Evolutionary conservation across 2,797 vertebrate species (phyloP).

Genomic region (Alfaro cultratus): DNA sequence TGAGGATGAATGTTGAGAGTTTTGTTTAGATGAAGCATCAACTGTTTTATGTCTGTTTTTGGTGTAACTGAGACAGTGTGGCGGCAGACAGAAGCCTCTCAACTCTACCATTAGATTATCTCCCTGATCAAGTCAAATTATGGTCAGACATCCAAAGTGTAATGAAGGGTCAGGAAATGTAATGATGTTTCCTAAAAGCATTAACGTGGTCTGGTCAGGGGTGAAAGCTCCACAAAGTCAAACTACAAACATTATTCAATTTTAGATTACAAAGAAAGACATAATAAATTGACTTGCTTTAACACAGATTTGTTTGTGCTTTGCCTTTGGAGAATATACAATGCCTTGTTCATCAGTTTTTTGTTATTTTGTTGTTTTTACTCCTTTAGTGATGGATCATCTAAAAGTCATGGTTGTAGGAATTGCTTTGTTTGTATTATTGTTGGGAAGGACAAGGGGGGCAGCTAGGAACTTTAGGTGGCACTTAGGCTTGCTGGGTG

Average conservation of each 20-base stretch:
- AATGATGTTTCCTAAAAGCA: constrained; percentile 34
- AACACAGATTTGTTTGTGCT: constrained; percentile 12
- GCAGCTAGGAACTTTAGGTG: constrained; percentile 48
- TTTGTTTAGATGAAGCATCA: not conserved
- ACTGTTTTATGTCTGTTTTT: not conserved
- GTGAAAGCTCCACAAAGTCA: constrained; percentile 19
- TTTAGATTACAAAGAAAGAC: constrained; percentile 24
- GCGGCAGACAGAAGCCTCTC: constrained; percentile 45
- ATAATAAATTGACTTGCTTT: not conserved
- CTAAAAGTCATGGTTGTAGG: not conserved
- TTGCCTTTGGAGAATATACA: not conserved
- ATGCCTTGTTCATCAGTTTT: not conserved
- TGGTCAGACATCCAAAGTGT: constrained; percentile 36
- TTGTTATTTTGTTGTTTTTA: not conserved
- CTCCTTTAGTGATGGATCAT: not conserved
- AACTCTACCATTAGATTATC: constrained; percentile 56
- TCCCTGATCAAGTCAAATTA: constrained; percentile 51
- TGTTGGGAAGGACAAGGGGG: constrained; percentile 30
- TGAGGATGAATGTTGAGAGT: constrained; percentile 3
- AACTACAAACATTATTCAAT: not conserved
- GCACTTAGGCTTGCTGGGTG: constrained; percentile 47
- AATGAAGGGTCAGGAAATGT: constrained; percentile 51
- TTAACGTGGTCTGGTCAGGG: constrained; percentile 12
- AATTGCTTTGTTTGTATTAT: constrained; percentile 19
- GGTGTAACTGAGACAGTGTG: constrained; percentile 24